phyloP scores from a whole-genome alignment of 2,113 vertebrate genomes.

The Plecotus auritus region DNA sequence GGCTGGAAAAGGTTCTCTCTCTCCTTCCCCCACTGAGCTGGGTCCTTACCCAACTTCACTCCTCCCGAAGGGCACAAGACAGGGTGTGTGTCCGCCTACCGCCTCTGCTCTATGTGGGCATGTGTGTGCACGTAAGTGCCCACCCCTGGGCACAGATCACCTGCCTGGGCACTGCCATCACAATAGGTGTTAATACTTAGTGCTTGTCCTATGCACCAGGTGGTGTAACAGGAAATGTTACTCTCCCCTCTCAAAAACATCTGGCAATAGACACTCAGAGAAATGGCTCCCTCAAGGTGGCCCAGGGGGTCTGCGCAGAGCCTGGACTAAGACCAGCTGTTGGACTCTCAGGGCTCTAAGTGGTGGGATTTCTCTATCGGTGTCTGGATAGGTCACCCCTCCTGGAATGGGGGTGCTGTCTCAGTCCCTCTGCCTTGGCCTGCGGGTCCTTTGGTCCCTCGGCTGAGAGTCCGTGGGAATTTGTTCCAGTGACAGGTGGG shows the following conservation, averaged over 20 bases:
- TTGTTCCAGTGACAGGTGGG: not conserved
- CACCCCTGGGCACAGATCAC: not conserved
- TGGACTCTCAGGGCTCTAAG: not conserved
- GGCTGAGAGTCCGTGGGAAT: not conserved
- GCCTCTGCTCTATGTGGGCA: not conserved
- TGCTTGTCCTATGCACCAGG: not conserved
- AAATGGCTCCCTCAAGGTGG: not conserved
- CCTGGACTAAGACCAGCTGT: not conserved
- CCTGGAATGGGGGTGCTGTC: not conserved
- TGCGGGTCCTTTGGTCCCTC: not conserved
- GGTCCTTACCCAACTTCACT: not conserved
- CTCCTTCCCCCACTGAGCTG: not conserved
- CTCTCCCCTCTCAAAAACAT: not conserved
- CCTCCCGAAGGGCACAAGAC: not conserved
- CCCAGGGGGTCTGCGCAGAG: not conserved
- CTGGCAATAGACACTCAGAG: not conserved
- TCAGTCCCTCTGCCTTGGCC: not conserved
- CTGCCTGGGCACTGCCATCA: not conserved
- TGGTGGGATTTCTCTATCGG: not conserved
- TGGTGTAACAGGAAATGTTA: not conserved
- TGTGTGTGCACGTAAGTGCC: not conserved
- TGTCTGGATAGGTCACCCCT: not conserved
- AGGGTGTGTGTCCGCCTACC: not conserved
- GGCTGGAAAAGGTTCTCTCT: constrained; percentile 38
- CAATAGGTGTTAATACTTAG: not conserved